These are phyloP conservation scores for Blastobasis lacticolella DNA, from an alignment of 2,888 invertebrate genomes.

Conservation along the genomic window DNA sequence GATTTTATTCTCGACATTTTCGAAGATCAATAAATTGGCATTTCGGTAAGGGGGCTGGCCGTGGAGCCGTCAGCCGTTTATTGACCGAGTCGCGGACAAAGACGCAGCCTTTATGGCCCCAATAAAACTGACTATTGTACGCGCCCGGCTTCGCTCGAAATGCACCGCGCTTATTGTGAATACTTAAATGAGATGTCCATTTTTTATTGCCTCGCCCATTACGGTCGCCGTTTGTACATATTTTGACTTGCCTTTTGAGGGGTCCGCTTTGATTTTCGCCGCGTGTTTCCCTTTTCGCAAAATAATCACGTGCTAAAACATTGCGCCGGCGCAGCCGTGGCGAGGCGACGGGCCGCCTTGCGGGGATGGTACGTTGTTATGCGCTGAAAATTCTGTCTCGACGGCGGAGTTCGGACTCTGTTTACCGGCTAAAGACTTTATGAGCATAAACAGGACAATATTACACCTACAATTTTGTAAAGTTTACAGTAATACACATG, in stretches of 20 bases:
- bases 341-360: not conserved
- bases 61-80: constrained; percentile 29
- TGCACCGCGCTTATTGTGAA: constrained; percentile 60
- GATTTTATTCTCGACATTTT: constrained; percentile 1
- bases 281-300: constrained; percentile 45
- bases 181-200: constrained; percentile 70
- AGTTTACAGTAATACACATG: not conserved
- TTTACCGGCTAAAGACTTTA: not conserved
- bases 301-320: constrained; percentile 48
- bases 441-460: not conserved
- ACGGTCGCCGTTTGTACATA: constrained; percentile 63
- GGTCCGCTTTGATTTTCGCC: constrained; percentile 42
- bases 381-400: not conserved
- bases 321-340: constrained; percentile 12
- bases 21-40: constrained; percentile 4
- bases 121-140: constrained; percentile 62
- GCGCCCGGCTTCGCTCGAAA: constrained; percentile 48
- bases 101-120: constrained; percentile 55
- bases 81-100: constrained; percentile 58
- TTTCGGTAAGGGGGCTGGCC: constrained; percentile 1
- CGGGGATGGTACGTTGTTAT: not conserved
- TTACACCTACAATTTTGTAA: not conserved
- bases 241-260: constrained; percentile 59
- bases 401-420: not conserved
- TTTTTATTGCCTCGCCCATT: constrained; percentile 64